Conservation (phyloP, 37 sponge, comb jelly and placozoan species). For the Ianthella basta region DNA sequence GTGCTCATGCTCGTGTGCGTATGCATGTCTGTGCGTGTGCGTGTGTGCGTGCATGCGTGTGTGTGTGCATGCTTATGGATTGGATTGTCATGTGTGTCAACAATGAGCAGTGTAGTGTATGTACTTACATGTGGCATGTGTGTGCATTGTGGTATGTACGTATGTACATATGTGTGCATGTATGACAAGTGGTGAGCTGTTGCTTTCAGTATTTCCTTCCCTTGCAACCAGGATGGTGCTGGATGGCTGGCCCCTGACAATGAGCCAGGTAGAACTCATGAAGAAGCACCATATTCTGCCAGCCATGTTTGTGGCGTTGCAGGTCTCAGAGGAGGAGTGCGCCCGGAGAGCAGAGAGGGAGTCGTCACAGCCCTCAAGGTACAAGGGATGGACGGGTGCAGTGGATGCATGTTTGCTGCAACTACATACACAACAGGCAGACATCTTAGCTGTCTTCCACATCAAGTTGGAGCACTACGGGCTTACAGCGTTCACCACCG, state of each 20-base stretch:
- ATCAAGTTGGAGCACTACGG: no score
- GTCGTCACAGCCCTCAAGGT: slow-evolving; percentile 51
- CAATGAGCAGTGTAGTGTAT: no score
- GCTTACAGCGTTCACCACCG: no score
- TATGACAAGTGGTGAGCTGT: no score
- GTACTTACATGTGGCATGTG: no score
- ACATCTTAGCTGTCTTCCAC: neutral
- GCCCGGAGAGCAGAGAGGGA: slow-evolving; percentile 66
- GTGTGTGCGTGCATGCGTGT: no score
- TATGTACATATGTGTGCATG: neutral
- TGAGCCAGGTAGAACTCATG: slow-evolving; percentile 81
- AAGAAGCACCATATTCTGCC: slow-evolving; percentile 79
- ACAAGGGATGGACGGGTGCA: neutral
- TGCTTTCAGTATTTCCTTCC: neutral
- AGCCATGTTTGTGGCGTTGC: slow-evolving; percentile 78
- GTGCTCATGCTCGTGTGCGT: neutral
- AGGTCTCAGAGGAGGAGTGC: slow-evolving; percentile 63
- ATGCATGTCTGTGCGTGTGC: neutral
- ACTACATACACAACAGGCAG: neutral
- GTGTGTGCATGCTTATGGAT: no score
- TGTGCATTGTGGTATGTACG: neutral
- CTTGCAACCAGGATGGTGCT: slow-evolving; percentile 75
- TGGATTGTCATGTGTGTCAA: no score
- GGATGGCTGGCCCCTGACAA: slow-evolving; percentile 96
- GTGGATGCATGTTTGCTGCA: neutral